Evolutionary conservation across 2,797 vertebrate genomes (phyloP).

Genomic region (Fundulus diaphanus): DNA sequence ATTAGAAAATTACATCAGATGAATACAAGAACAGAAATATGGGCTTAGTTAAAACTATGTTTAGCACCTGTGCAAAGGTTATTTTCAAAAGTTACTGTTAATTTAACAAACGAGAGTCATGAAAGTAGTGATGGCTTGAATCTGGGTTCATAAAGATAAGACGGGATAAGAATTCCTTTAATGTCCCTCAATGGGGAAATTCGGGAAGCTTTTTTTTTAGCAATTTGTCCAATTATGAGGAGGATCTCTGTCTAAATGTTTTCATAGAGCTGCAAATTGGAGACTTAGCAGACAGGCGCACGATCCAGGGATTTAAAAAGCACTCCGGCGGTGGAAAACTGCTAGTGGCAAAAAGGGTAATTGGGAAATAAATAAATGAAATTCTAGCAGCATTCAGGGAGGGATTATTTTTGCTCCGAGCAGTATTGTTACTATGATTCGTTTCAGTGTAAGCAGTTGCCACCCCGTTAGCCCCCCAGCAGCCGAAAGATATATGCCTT

Average conservation of each 20-base stretch:
- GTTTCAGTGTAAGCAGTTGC: neutral
- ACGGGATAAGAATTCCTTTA: too few species aligned
- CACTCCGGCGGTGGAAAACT: neutral
- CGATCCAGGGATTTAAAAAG: neutral
- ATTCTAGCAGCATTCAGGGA: neutral
- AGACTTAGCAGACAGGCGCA: neutral
- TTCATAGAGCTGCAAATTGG: neutral
- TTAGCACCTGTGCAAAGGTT: too few species aligned
- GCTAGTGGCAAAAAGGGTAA: neutral
- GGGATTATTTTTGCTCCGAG: neutral
- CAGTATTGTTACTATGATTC: neutral
- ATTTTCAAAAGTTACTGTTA: too few species aligned
- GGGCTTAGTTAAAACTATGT: too few species aligned
- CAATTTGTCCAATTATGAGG: too few species aligned
- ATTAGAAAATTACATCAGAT: neutral
- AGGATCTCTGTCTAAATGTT: neutral
- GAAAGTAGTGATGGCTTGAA: neutral
- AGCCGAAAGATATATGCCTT: too few species aligned
- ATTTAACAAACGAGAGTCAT: too few species aligned
- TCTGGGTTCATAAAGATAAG: neutral
- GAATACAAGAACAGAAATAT: too few species aligned
- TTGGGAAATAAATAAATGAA: too few species aligned
- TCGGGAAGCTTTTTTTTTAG: neutral
- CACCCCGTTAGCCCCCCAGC: too few species aligned
- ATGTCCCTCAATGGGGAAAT: too few species aligned